Conservation (phyloP, 35 echinoderm and acorn worm genomes). For the Apostichopus californicus region DNA sequence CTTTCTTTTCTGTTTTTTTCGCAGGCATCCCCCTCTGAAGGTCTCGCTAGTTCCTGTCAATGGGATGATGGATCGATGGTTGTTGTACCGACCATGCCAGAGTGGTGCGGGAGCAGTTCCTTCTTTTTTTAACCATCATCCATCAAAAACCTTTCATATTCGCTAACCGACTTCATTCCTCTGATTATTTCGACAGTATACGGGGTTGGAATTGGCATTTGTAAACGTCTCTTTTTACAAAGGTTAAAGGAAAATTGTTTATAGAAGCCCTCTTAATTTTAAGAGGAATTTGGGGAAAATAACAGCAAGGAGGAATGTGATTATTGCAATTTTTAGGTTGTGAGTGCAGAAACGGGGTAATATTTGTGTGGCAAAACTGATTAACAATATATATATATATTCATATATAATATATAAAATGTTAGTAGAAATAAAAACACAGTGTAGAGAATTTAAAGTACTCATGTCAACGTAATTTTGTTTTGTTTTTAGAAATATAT, state of each 20-base stretch:
- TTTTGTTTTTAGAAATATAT: neutral
- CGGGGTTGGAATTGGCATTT: neutral
- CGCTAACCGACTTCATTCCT: constrained; percentile 38
- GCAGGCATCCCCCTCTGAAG: constrained; percentile 5
- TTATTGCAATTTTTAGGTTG: no score
- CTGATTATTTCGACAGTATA: neutral
- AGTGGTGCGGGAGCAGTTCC: constrained; percentile 1
- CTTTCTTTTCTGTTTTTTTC: neutral
- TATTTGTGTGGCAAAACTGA: no score
- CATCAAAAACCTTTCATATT: constrained; percentile 45
- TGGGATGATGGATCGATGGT: constrained; percentile 41
- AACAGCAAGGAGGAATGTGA: no score
- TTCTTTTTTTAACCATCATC: constrained; percentile 11
- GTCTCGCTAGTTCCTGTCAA: constrained; percentile 22
- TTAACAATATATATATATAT: no score
- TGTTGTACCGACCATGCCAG: constrained; percentile 26
- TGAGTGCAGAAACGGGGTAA: no score
- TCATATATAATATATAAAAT: no score
- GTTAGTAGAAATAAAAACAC: no score
- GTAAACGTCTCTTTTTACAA: neutral
- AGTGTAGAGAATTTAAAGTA: no score
- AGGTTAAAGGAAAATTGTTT: constrained; percentile 7
- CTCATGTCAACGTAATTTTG: no score
- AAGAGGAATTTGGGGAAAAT: neutral
- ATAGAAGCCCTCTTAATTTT: constrained; percentile 1